Conservation (phyloP, 2,797 vertebrate genomes). For the Onychomys torridus region DNA sequence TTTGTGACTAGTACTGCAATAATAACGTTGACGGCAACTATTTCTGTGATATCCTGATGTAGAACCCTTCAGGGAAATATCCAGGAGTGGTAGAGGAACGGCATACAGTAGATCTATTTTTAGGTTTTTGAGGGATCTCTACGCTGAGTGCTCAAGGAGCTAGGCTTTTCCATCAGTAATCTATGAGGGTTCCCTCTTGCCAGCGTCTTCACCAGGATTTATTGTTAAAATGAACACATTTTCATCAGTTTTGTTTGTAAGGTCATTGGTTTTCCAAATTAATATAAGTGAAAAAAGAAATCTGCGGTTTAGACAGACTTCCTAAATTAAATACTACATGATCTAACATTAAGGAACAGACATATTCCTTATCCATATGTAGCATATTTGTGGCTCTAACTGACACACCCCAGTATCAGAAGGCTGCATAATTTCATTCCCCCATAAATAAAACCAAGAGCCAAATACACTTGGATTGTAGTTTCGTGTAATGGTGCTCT, state of each 20-base stretch:
- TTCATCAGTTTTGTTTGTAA: slow-evolving; percentile 48
- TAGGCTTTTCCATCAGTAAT: background rate
- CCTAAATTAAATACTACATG: slow-evolving; percentile 14
- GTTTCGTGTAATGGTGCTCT: slow-evolving; percentile 69
- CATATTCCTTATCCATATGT: background rate
- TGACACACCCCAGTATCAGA: slow-evolving; percentile 19
- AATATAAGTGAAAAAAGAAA: background rate
- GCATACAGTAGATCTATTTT: background rate
- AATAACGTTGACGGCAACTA: background rate
- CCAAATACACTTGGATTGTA: slow-evolving; percentile 67
- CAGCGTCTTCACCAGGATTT: background rate
- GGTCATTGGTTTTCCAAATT: slow-evolving; percentile 22
- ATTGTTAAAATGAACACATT: background rate
- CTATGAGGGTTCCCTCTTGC: background rate
- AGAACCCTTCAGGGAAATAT: background rate
- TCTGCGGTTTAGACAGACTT: background rate
- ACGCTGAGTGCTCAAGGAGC: too few relatives aligned
- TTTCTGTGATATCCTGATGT: background rate
- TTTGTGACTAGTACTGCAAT: background rate
- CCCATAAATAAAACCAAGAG: slow-evolving; percentile 63
- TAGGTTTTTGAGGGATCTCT: background rate
- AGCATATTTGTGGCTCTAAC: background rate
- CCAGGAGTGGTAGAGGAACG: background rate
- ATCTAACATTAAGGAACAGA: slow-evolving; percentile 5
- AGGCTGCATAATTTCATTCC: slow-evolving; percentile 33